Base-by-base conservation (phyloP, 2,113 vertebrate genomes). In the Dipodomys ordii region DNA sequence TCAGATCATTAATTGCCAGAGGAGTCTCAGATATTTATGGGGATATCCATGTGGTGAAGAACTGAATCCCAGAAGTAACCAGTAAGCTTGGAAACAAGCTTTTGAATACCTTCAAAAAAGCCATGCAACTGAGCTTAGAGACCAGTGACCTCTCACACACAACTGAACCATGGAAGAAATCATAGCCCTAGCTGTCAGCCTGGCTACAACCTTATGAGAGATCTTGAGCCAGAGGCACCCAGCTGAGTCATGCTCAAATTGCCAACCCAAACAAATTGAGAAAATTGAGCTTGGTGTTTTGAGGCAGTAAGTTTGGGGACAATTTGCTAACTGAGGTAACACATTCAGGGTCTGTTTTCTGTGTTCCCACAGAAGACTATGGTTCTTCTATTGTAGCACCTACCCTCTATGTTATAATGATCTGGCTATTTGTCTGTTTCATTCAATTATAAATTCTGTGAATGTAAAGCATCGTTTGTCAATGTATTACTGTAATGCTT, bases 41-140 rank as follows among this genome's bases (percentile, higher is more conserved):
- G 77, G 57, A 79, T 57, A 3, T 8, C 49, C 20, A 23, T 7
- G 39, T 44, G 25, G 18, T 80, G 25, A 82, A 22, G 12, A 74
- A 44, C 20, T 73, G 39, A 77, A 39, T 7, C 13, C 13, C 62
- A 27, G 7, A 3, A 83, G 23, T 16, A 80, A 39, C 19, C 32
- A n/a, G 20, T 35, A 46, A 83, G 25, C 72, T 62, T 80, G 22
- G 39, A 94, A 94, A 77, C n/a, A 88, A 82, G 62, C 81, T 18
- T 44, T 80, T 89, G 53, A 4, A 72, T 23, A 46, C 20, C 7
- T 90, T 9, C 60, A 35, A 81, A 81, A 39, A 30, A 19, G 11
- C 32, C 44, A 77, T 2, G 9, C 39, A 35, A 35, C 6, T 74
- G 39, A 79, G 6, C 13, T 83, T 67, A 62, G 53, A 83, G 91